Conservation (phyloP, 2,113 vertebrate genomes). For the Promerops cafer region DNA sequence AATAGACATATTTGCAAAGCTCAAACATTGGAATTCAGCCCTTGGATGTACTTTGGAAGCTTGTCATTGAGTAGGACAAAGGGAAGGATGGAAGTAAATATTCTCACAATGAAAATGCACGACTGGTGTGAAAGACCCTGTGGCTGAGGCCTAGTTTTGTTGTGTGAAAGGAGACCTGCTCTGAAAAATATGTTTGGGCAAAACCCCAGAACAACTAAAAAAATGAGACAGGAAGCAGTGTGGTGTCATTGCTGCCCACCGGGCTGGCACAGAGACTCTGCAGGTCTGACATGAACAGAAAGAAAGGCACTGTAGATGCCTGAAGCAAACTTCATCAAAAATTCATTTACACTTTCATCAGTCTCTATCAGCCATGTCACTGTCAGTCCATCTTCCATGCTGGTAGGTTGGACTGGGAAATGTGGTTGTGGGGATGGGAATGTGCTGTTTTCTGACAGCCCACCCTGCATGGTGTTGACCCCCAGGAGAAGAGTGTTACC, state of each 20-base stretch:
- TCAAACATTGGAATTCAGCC: not conserved
- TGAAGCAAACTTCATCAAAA: not conserved
- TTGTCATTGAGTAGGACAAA: not conserved
- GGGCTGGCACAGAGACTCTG: not conserved
- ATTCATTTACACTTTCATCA: fast-evolving
- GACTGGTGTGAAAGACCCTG: not conserved
- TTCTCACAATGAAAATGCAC: not conserved
- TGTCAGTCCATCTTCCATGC: not conserved
- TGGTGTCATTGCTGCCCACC: not conserved
- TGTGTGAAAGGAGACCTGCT: not conserved
- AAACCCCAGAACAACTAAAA: not conserved
- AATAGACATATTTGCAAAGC: conserved; percentile 1
- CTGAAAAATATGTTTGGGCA: not conserved
- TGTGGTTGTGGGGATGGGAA: not conserved
- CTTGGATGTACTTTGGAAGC: not conserved
- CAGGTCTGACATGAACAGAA: not conserved
- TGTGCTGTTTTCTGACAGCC: not conserved
- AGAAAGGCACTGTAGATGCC: not conserved
- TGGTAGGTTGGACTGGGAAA: not conserved
- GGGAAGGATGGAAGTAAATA: not conserved
- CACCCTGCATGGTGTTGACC: not conserved
- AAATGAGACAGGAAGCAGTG: not conserved
- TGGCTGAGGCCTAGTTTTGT: not conserved
- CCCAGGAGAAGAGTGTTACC: not conserved
- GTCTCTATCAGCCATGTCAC: not conserved